These are phyloP conservation scores for Andrena dorsata DNA, from an alignment of 2,888 invertebrate species.

Conservation along the genomic window DNA sequence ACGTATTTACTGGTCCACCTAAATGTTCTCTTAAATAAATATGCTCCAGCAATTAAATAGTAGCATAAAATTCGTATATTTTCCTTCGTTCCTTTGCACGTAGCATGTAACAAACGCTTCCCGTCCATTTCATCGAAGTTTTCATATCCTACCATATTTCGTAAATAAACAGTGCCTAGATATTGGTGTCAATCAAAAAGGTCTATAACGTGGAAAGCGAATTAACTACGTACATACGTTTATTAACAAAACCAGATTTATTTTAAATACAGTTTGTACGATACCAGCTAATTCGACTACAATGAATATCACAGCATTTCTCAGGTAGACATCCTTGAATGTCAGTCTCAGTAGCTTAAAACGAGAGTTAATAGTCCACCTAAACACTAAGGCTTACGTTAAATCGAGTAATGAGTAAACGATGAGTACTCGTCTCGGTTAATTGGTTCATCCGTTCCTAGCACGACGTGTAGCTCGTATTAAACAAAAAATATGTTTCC, in stretches of 20 bases:
- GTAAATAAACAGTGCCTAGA: neutral
- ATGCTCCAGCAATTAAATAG: neutral
- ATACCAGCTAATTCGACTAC: slow-evolving; percentile 79
- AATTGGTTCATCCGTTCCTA: slow-evolving; percentile 16
- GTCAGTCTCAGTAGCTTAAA: slow-evolving; percentile 80
- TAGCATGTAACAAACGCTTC: neutral
- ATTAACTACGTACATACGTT: slow-evolving; percentile 38
- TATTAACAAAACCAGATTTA: slow-evolving; percentile 73
- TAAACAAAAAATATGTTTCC: slow-evolving; percentile 69
- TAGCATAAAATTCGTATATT: neutral
- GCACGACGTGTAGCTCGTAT: slow-evolving; percentile 53
- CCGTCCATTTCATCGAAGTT: neutral
- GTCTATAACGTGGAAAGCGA: neutral
- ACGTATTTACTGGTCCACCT: no score
- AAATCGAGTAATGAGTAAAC: slow-evolving; percentile 55
- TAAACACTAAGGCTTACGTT: slow-evolving; percentile 43
- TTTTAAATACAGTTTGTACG: slow-evolving; percentile 78
- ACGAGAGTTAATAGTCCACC: slow-evolving; percentile 36
- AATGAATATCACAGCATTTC: slow-evolving; percentile 82
- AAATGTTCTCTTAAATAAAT: neutral
- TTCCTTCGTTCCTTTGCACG: neutral
- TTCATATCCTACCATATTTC: neutral
- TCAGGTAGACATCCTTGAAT: slow-evolving; percentile 82
- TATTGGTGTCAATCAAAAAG: neutral
- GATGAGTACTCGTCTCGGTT: slow-evolving; percentile 42